Evolutionary conservation across 2,797 vertebrate species (phyloP), one percentile per base, ranked within the genome.

Genomic region (Hapalemur alaotrensis): DNA sequence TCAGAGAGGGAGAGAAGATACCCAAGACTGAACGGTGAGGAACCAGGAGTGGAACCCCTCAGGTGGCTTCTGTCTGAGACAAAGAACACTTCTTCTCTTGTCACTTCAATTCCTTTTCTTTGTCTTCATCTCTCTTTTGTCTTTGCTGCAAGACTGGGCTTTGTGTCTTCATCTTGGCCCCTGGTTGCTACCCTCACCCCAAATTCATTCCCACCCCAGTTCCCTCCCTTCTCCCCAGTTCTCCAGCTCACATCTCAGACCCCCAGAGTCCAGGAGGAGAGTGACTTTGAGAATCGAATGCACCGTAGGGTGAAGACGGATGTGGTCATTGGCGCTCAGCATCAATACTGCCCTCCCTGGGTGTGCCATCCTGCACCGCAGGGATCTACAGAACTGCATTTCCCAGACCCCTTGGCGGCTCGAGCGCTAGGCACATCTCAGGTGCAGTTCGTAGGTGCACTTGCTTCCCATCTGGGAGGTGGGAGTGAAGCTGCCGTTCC

Each of bases 351-450:
- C 65, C 1, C n/a, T 70, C 30, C 23, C 72, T 54, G 48, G 11
- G 0, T 12, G 14, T 75, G 82, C 12, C 15, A 3, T 61, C 50
- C 4, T 54, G 7, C 6, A 6, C 10, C 18, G 5, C 13, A 43
- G 46, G 52, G 28, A 7, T 3, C 4, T 57, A 65, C 28, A 84
- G 85, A 87, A 43, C 59, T 23, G 20, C 22, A 43, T 61, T 89
- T 93, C 48, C 52, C 54, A 80, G 67, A 67, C 59, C 63, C 65
- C 52, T 20, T 93, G 90, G 52, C 35, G 84, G 76, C 76, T 72
- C 22, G 23, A 76, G 3, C 17, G 46, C 18, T 35, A 69, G 73
- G 13, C 50, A 11, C 22, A 18, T 6, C 54, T 81, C 59, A 67
- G 25, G 14, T 80, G 72, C 30, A 30, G 22, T 52, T 43, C 35